Base-by-base conservation (phyloP, 1,140 invertebrate genomes). In the Mamestra configurata region DNA sequence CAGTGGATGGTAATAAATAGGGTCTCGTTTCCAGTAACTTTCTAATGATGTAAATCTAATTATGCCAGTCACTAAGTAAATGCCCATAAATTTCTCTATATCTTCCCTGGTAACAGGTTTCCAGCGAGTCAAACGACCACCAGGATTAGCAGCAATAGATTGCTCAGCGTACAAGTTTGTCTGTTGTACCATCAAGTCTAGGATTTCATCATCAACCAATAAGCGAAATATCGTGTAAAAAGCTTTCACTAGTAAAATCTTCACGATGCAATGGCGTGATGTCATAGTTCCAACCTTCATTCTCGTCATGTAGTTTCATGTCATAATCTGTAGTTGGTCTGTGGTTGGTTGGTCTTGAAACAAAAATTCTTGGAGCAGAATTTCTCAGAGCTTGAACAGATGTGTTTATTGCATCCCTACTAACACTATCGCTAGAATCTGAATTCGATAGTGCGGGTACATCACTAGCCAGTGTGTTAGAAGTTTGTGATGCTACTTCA, bases 71-170 rank as follows among this genome's bases (percentile, higher is more conserved):
- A 46, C 43, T 15, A 46, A 46, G 43, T 46, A 46, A 46, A 46
- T 46, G 43, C 43, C 43, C 43, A 46, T 46, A 46, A 46, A 46
- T 46, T 46, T 46, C 43, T 46, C 43, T 15, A 46, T 46, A 46
- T 46, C 43, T 46, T 46, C 43, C 43, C 4, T 46, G 43, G 8
- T 40, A 10, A 40, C 37, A 8, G 37, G 43, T 46, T 46, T 46
- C 13, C 43, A 46, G 43, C 43, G 43, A 46, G 43, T 46, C 43
- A 46, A 46, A 46, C 43, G 43, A 46, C 43, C 43, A 46, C 11
- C 43, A 46, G 43, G 43, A 46, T 46, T 46, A 46, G 43, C 43
- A 46, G 43, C 43, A 46, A 46, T 46, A 46, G 11, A 46, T 46
- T 46, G 43, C 13, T 46, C 43, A 46, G 43, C 43, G 43, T 46